phyloP scores from a whole-genome alignment of 1,140 invertebrate species.

The Micrasema minimum region DNA sequence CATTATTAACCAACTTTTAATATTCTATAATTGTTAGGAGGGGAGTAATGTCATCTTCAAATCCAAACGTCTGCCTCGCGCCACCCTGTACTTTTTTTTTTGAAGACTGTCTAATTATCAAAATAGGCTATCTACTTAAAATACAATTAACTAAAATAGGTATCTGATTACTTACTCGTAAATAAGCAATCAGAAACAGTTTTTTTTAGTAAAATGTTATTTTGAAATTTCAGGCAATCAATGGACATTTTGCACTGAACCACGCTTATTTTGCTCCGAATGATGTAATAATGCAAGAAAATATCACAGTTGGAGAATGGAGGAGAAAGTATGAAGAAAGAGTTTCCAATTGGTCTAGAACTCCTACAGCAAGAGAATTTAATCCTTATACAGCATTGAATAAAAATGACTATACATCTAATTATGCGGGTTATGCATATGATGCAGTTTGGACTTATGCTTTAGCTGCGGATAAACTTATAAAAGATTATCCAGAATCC shows the following conservation, averaged over 20 bases:
- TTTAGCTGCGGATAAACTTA: constrained; percentile 74
- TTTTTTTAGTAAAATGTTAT: too few relatives aligned
- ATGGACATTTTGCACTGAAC: constrained; percentile 79
- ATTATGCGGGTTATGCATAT: constrained; percentile 83
- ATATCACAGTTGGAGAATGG: constrained; percentile 72
- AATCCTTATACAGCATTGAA: constrained; percentile 37
- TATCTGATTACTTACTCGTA: too few relatives aligned
- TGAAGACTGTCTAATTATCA: too few relatives aligned
- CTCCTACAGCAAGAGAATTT: constrained; percentile 22
- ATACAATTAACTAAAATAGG: too few relatives aligned
- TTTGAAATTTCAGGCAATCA: constrained; percentile 72
- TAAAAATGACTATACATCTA: constrained; percentile 57
- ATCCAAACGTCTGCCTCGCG: too few relatives aligned
- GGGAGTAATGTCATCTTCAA: too few relatives aligned
- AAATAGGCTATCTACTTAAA: too few relatives aligned
- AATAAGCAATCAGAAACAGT: too few relatives aligned
- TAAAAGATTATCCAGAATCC: constrained; percentile 66
- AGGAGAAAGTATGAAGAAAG: constrained; percentile 62
- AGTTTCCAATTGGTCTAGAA: constrained; percentile 38
- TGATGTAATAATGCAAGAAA: constrained; percentile 73
- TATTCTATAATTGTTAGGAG: too few relatives aligned
- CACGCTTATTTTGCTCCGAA: constrained; percentile 76
- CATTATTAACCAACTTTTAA: too few relatives aligned
- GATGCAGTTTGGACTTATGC: constrained; percentile 90
- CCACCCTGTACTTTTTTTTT: too few relatives aligned